A percentile compares a stretch with the other conserved stretches of the same genome.
phyloP scores from a whole-genome alignment of 2,888 invertebrate genomes.

The Lepidocyrtinus sp. region DNA sequence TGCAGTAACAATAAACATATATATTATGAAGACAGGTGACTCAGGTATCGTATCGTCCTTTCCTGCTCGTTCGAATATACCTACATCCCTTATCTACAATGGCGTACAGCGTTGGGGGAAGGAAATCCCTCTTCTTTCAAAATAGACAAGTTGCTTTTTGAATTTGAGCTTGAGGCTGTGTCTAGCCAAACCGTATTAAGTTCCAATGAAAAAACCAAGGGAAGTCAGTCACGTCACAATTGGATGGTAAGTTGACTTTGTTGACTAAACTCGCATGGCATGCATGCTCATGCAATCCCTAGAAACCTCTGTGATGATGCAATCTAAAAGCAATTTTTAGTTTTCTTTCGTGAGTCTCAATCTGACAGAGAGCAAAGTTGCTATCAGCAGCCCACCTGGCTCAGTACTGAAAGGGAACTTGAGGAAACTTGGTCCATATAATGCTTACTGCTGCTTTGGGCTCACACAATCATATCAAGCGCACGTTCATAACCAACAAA shows the following conservation, averaged over 20 bases:
- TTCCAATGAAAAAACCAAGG: neutral
- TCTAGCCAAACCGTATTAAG: neutral
- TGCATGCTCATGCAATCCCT: slow-evolving; percentile 15
- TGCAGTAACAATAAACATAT: slow-evolving; percentile 36
- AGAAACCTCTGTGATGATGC: slow-evolving; percentile 11
- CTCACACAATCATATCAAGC: neutral
- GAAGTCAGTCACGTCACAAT: slow-evolving; percentile 12
- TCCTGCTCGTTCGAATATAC: neutral
- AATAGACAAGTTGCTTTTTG: slow-evolving; percentile 2
- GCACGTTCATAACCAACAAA: slow-evolving; percentile 15
- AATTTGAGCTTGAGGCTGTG: slow-evolving; percentile 6
- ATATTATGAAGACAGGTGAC: slow-evolving; percentile 52
- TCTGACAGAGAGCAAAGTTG: slow-evolving; percentile 38
- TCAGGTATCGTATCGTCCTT: slow-evolving; percentile 33
- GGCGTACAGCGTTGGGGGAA: neutral
- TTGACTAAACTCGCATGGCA: slow-evolving; percentile 18
- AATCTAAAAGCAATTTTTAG: slow-evolving; percentile 2
- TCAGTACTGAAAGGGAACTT: slow-evolving; percentile 60
- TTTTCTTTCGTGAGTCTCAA: slow-evolving; percentile 19
- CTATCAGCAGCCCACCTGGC: slow-evolving; percentile 63
- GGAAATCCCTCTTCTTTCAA: slow-evolving; percentile 42
- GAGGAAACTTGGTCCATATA: slow-evolving; percentile 57
- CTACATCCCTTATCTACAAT: slow-evolving; percentile 11
- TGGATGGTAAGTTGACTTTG: neutral
- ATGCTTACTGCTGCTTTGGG: slow-evolving; percentile 21